phyloP scores from a whole-genome alignment of 2,797 vertebrate genomes.

The Pipistrellus kuhlii region DNA sequence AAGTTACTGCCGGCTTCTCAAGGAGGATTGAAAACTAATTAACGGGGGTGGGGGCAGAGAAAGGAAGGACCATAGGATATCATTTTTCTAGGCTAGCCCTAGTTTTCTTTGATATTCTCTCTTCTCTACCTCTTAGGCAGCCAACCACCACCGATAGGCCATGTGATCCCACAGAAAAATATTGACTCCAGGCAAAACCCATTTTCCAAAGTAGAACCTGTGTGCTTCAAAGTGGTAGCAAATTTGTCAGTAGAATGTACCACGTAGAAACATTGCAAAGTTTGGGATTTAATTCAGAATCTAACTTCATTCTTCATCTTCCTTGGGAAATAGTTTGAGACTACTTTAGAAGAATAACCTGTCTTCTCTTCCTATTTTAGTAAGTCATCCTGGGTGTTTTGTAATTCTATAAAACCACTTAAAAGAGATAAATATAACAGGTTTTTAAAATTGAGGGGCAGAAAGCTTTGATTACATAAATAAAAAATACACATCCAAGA shows the following conservation, averaged over 20 bases:
- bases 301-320: slow-evolving; percentile 2
- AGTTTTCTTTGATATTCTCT: neutral
- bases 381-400: neutral
- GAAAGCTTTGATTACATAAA: slow-evolving; percentile 39
- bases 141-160: neutral
- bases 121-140: neutral
- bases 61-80: neutral
- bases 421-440: neutral
- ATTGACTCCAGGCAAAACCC: neutral
- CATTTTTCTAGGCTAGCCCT: neutral
- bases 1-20: slow-evolving; percentile 5
- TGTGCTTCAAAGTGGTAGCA: neutral
- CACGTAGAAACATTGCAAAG: neutral
- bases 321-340: neutral
- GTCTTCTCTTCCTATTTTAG: slow-evolving; percentile 22
- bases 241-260: neutral
- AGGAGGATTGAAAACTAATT: slow-evolving; percentile 5
- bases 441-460: slow-evolving; percentile 12
- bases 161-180: neutral
- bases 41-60: neutral
- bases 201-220: slow-evolving; percentile 47
- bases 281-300: neutral
- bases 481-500: slow-evolving; percentile 36
- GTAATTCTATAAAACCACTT: neutral
- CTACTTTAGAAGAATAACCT: slow-evolving; percentile 38